Percentiles rank a stretch among this genome's conserved stretches.
phyloP scores from a whole-genome alignment of 1,140 invertebrate genomes.

The Drosophila chauvacae region DNA sequence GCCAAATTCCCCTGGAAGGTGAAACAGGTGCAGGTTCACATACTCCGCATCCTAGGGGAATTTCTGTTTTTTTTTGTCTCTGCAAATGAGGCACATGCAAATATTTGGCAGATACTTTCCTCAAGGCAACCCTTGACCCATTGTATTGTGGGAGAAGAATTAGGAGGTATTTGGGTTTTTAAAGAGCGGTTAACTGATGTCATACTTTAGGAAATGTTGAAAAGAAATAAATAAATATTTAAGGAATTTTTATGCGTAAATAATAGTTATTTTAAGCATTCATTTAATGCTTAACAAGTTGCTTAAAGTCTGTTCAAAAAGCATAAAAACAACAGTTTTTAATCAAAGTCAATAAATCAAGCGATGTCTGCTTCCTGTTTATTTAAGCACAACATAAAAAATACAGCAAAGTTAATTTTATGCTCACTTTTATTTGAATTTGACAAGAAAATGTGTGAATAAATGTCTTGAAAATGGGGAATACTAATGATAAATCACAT shows the following conservation, averaged over 20 bases:
- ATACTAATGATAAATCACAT: too few relatives aligned
- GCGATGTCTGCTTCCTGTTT: not conserved
- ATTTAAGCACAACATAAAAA: slow-evolving; percentile 2
- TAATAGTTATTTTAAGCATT: not conserved
- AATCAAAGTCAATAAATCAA: not conserved
- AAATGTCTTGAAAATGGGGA: too few relatives aligned
- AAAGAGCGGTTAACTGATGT: not conserved
- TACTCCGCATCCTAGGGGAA: slow-evolving; percentile 10
- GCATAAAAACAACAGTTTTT: not conserved
- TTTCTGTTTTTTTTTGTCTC: not conserved
- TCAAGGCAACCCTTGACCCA: slow-evolving; percentile 27
- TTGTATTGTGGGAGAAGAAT: not conserved
- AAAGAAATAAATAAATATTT: too few relatives aligned
- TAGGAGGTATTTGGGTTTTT: not conserved
- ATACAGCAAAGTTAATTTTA: not conserved
- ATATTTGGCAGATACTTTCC: slow-evolving; percentile 12
- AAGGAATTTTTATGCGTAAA: not conserved
- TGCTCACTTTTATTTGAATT: not conserved
- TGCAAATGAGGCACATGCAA: slow-evolving; percentile 13
- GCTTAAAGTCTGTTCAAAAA: not conserved
- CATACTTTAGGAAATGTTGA: not conserved
- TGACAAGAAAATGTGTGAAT: not conserved
- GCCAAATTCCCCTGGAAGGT: slow-evolving; percentile 35
- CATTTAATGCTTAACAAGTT: not conserved
- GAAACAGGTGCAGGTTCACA: slow-evolving; percentile 59